Conservation (phyloP, 2,797 vertebrate genomes). For the Cottoperca gobio region DNA sequence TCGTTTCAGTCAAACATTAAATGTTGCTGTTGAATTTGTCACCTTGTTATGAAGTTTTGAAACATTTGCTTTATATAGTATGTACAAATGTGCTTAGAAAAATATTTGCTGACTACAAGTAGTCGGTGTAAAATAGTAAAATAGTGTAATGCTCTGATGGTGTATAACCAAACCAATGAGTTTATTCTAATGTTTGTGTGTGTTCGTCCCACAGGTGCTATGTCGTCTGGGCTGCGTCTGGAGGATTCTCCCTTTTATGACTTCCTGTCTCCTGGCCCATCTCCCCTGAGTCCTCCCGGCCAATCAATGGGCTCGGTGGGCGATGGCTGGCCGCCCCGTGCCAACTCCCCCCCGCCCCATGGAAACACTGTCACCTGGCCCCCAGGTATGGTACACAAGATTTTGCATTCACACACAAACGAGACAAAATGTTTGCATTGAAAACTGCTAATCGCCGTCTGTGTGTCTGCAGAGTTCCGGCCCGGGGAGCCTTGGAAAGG, state of each 20-base stretch:
- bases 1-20: background rate
- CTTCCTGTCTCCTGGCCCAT: constrained; percentile 94
- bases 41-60: background rate
- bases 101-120: background rate
- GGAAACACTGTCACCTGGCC: constrained; percentile 99
- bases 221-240: constrained; percentile 98
- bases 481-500: constrained; percentile 99
- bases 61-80: too few relatives aligned
- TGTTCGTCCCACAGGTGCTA: constrained; percentile 89
- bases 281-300: constrained; percentile 95
- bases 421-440: background rate
- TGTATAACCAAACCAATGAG: background rate
- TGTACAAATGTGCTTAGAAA: background rate
- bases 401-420: background rate
- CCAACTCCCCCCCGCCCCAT: constrained; percentile 98
- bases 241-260: constrained; percentile 97
- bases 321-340: constrained; percentile 97
- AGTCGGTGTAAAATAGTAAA: background rate
- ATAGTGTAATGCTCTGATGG: background rate
- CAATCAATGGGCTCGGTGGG: constrained; percentile 92
- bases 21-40: background rate
- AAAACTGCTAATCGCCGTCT: background rate
- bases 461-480: constrained; percentile 90
- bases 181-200: background rate
- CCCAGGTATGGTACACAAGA: constrained; percentile 91